A percentile compares a stretch with the other conserved stretches of the same genome.
Evolutionary conservation across 2,797 vertebrate species (phyloP).

Genomic region (Alosa sapidissima): DNA sequence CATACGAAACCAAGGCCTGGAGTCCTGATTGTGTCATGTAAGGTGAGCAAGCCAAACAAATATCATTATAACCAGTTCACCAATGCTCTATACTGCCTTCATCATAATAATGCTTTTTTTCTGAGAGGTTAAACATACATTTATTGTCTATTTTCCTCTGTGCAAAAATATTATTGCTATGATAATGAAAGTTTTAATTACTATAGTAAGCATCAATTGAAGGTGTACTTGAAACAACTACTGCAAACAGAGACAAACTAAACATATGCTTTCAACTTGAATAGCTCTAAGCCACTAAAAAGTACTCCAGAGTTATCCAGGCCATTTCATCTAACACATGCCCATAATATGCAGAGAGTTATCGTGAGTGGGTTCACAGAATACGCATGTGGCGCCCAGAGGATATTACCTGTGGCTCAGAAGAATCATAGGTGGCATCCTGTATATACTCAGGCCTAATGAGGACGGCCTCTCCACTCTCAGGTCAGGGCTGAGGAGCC

Average conservation of each 20-base stretch:
- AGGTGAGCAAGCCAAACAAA: background rate
- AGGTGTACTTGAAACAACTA: background rate
- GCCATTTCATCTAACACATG: background rate
- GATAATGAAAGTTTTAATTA: background rate
- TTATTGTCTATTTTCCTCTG: background rate
- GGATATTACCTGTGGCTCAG: background rate
- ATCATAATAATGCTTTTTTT: background rate
- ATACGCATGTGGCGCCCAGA: background rate
- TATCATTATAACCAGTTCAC: background rate
- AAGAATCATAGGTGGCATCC: background rate
- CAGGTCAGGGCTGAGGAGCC: background rate
- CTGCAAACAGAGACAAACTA: background rate
- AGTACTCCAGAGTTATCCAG: background rate
- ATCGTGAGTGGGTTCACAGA: background rate
- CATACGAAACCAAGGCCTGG: background rate
- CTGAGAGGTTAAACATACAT: background rate
- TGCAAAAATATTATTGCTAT: background rate
- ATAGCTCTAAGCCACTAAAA: background rate
- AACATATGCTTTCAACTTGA: background rate
- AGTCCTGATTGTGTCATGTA: background rate
- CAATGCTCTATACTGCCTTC: background rate
- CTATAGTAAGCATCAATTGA: background rate
- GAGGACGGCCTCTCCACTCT: background rate
- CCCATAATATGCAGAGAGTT: background rate
- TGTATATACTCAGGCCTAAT: background rate